Evolutionary conservation across 1,140 invertebrate species (phyloP).

Genomic region (Planococcus citri): DNA sequence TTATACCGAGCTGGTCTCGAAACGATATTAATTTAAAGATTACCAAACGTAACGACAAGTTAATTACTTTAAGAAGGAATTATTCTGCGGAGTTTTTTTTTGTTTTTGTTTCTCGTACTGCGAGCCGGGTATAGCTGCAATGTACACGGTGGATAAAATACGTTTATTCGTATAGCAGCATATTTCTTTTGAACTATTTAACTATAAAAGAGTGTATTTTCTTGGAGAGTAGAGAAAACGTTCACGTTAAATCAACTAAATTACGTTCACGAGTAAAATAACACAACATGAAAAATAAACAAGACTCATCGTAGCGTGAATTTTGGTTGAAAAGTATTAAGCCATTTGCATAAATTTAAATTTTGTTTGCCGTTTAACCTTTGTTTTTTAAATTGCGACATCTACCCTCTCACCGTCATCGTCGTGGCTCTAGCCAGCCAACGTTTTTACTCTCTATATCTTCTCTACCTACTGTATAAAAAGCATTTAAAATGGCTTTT

Average conservation of each 20-base stretch:
- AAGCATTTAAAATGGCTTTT: neutral
- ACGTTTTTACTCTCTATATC: too few species aligned
- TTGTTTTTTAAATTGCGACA: slow-evolving; percentile 4
- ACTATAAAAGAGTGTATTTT: neutral
- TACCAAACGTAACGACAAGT: neutral
- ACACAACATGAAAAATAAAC: slow-evolving; percentile 7
- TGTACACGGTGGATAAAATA: neutral
- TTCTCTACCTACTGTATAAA: too few species aligned
- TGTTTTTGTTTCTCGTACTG: too few species aligned
- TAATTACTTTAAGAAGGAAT: neutral
- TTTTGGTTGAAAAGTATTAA: slow-evolving; percentile 6
- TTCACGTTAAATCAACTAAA: slow-evolving; percentile 1
- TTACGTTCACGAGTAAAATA: slow-evolving; percentile 2
- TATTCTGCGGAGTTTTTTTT: neutral
- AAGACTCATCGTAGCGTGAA: neutral
- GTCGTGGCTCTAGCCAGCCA: too few species aligned
- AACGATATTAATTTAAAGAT: neutral
- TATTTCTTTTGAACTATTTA: neutral
- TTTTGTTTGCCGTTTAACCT: neutral
- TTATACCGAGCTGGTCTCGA: neutral
- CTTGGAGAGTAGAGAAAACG: neutral
- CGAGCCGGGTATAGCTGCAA: too few species aligned
- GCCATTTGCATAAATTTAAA: slow-evolving; percentile 7
- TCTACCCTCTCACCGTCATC: neutral
- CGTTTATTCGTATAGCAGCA: neutral